Conservation (phyloP, 2,888 invertebrate genomes). For the Biston betularia region DNA sequence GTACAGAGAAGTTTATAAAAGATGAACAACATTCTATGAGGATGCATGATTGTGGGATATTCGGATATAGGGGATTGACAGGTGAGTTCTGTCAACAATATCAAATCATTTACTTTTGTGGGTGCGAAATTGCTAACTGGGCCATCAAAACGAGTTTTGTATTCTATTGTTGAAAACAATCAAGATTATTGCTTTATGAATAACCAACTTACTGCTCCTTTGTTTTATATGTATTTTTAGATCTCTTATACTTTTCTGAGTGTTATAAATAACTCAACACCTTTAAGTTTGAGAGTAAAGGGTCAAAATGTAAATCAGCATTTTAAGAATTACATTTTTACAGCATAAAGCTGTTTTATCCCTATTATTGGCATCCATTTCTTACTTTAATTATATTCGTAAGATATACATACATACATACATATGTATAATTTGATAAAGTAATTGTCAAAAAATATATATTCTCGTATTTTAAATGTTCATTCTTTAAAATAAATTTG, state of each 20-base stretch:
- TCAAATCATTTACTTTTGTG: not conserved
- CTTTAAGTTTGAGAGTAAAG: no score
- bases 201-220: not conserved
- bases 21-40: conserved; percentile 90
- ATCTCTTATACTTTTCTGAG: not conserved
- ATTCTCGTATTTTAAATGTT: no score
- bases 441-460: no score
- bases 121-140: not conserved
- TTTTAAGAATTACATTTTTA: no score
- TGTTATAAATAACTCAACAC: no score
- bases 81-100: conserved; percentile 72
- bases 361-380: no score
- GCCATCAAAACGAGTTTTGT: not conserved
- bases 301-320: no score
- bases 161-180: not conserved
- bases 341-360: no score
- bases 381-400: no score
- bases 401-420: no score
- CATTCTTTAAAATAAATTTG: no score
- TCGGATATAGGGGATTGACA: conserved; percentile 92
- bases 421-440: no score
- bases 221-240: not conserved
- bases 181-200: not conserved
- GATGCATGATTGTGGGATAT: conserved; percentile 90
- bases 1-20: conserved; percentile 90